Conservation (phyloP, 2,888 invertebrate genomes). For the Trissonchulus latispiculum region DNA sequence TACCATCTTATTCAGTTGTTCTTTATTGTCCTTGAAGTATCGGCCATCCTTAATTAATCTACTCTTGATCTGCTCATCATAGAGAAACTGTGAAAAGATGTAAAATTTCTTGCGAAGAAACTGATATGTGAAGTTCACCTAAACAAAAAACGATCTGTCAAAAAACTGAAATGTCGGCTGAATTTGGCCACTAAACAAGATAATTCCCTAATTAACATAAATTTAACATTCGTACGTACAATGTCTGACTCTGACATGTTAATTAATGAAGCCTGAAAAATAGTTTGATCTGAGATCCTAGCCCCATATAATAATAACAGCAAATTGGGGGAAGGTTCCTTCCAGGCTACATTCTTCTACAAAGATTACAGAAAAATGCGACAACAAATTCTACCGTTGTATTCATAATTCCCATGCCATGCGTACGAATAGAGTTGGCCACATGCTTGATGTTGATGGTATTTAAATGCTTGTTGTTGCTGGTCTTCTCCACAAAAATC, state of each 20-base stretch:
- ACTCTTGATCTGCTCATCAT: conserved; percentile 93
- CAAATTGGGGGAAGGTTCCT: no score
- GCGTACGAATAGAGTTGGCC: conserved; percentile 89
- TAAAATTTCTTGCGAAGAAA: conserved; percentile 84
- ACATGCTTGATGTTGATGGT: conserved; percentile 89
- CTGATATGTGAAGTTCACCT: conserved; percentile 56
- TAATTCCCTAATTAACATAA: no score
- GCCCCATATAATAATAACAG: no score
- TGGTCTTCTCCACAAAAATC: conserved; percentile 81
- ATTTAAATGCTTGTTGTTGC: conserved; percentile 82
- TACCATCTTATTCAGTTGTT: conserved; percentile 55
- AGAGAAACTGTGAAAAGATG: conserved; percentile 89
- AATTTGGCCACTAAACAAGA: no score
- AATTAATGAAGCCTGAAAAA: no score
- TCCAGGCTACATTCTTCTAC: no score
- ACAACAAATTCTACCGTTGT: conserved; percentile 68
- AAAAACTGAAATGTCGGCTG: no score
- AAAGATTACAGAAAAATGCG: no score
- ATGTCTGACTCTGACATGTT: no score
- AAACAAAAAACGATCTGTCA: conserved; percentile 24
- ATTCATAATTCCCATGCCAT: conserved; percentile 90
- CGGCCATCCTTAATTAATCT: conserved; percentile 64
- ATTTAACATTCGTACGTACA: no score
- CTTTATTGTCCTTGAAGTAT: conserved; percentile 65
- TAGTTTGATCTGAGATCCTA: no score